Percentiles rank a stretch among this genome's conserved stretches.
Evolutionary conservation across 1,140 invertebrate genomes (phyloP).

Genomic region (Drosophila tsacasi): DNA sequence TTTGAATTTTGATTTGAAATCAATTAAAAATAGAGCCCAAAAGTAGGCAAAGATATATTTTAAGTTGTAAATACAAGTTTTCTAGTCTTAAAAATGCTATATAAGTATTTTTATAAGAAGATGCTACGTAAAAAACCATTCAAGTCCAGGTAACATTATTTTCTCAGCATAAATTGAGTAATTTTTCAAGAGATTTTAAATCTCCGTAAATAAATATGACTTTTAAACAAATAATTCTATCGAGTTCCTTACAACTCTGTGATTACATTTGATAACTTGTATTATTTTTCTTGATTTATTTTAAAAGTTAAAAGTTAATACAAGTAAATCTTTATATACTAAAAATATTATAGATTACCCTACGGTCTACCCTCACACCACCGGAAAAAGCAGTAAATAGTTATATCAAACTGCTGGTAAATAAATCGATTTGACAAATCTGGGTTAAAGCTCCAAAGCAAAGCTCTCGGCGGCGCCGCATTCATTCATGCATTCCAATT

Average conservation of each 20-base stretch:
- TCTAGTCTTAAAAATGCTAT: no score
- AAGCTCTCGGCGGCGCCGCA: conserved; percentile 19
- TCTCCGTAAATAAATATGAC: not conserved
- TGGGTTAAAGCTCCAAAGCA: conserved; percentile 28
- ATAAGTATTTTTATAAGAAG: no score
- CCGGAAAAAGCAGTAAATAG: not conserved
- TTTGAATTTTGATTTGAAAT: no score
- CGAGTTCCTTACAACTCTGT: no score
- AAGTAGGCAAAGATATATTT: no score
- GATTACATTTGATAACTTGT: no score
- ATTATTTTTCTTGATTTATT: not conserved
- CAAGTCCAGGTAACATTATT: not conserved
- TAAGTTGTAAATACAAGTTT: no score
- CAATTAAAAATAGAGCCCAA: no score
- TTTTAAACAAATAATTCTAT: not conserved
- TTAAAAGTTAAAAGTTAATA: no score
- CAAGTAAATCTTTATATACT: no score
- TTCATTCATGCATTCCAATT: conserved; percentile 60
- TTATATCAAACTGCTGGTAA: conserved; percentile 11
- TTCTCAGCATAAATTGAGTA: no score
- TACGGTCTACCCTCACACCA: not conserved
- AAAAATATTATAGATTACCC: not conserved
- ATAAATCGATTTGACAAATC: conserved; percentile 17
- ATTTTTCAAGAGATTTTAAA: not conserved
- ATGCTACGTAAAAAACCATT: not conserved